Evolutionary conservation across 2,888 invertebrate species (phyloP), one percentile per base, ranked within the genome.

Genomic region (Drosophila phalerata): DNA sequence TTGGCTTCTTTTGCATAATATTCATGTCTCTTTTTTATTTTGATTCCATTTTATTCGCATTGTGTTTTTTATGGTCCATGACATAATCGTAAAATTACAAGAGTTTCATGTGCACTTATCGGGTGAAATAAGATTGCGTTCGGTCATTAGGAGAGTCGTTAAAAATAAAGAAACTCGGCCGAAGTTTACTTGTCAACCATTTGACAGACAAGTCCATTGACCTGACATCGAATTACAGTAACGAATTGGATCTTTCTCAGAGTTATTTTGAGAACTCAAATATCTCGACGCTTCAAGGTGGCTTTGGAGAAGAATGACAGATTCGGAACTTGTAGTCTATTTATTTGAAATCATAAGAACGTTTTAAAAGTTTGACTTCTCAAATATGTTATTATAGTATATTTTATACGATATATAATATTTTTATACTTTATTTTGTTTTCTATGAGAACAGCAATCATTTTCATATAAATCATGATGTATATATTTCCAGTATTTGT

Each of bases 21-120:
- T 37, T 55, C 10, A 17, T 13, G 34, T 38, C 25, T 9, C 9
- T 38, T 48, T 17, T 32, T 34, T 45, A 10, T n/a, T 47, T 42
- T 40, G 52, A 34, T 42, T 38, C 38, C 32, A 47, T 53, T 48
- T 43, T 15, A 32, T 30, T 43, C 40, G 8, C 6, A 65, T 60
- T 48, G 66, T 73, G 40, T 53, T 55, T 73, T 73, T 72, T 67
- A 76, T 66, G 65, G 57, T 48, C 45, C 48, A 55, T 51, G 61
- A 51, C 64, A 48, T 53, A 74, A 81, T 75, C 82, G 63, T 79
- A 68, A 77, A 81, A 69, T 64, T 64, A 75, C 65, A 63, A 45
- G 66, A 60, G 69, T 71, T 77, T 64, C 69, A 68, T 66, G 53
- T 49, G 56, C 40, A 30, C 19, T 63, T 55, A 42, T 53, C 49